Evolutionary conservation across 30 jellyfish, hydroid and myxozoan species (phyloP).

Genomic region (Hydra vulgaris): DNA sequence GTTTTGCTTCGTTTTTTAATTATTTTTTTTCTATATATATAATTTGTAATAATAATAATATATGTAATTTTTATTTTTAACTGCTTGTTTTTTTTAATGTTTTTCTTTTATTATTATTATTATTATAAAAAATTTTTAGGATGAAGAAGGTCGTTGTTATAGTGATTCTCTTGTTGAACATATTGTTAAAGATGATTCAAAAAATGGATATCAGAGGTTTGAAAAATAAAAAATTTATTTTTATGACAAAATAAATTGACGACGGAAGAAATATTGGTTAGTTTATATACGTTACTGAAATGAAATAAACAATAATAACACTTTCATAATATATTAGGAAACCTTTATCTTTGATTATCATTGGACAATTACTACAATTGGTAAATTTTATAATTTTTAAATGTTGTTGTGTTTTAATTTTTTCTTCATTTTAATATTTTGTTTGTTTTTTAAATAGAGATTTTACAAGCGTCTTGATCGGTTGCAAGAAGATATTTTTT

Average conservation of each 20-base stretch:
- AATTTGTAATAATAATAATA: too few species aligned
- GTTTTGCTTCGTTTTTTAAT: neutral
- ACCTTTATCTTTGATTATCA: slow-evolving; percentile 55
- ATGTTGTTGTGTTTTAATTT: neutral
- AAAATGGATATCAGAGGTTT: slow-evolving; percentile 19
- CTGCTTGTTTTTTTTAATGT: too few species aligned
- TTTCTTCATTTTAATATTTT: too few species aligned
- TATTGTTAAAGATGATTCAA: slow-evolving; percentile 39
- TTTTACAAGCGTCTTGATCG: slow-evolving; percentile 68
- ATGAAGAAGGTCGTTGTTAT: slow-evolving; percentile 85
- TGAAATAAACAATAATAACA: neutral
- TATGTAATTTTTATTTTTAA: too few species aligned
- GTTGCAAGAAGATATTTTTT: slow-evolving; percentile 72
- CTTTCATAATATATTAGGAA: slow-evolving; percentile 35
- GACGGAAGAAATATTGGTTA: too few species aligned
- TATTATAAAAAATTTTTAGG: slow-evolving; percentile 41
- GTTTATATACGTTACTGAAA: neutral
- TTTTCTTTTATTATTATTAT: too few species aligned
- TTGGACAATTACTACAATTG: slow-evolving; percentile 36
- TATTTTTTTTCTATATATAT: too few species aligned
- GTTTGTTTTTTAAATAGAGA: slow-evolving; percentile 13
- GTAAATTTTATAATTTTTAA: slow-evolving; percentile 6
- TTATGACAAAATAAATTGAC: neutral
- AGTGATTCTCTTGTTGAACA: slow-evolving; percentile 69
- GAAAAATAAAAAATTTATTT: neutral